These are phyloP conservation scores for Lydus trimaculatus DNA, from an alignment of 2,888 invertebrate species.

Conservation along the genomic window DNA sequence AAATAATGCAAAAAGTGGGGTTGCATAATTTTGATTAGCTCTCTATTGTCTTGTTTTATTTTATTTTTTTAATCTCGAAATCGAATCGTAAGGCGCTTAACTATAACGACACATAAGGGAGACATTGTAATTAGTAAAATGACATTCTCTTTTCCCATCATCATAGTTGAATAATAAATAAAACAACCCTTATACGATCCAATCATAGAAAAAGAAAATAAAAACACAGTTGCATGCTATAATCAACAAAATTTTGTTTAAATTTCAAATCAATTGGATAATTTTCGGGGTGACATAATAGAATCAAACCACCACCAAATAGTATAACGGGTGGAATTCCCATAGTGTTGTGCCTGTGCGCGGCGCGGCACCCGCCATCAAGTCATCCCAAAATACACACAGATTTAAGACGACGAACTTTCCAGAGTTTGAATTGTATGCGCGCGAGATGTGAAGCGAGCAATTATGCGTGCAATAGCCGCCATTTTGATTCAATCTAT, in stretches of 20 bases:
- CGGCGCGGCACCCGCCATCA: too few relatives aligned
- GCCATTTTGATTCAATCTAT: slow-evolving; percentile 67
- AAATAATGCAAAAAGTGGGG: background rate
- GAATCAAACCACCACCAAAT: background rate
- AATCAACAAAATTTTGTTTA: background rate
- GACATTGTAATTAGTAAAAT: slow-evolving; percentile 52
- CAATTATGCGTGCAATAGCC: slow-evolving; percentile 59
- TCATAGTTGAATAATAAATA: slow-evolving; percentile 26
- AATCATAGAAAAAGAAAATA: slow-evolving; percentile 44
- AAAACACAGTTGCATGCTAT: slow-evolving; percentile 29
- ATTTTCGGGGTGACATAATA: background rate
- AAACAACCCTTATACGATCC: slow-evolving; percentile 40
- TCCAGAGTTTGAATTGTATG: slow-evolving; percentile 46
- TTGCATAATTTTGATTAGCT: slow-evolving; percentile 7
- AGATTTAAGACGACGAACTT: slow-evolving; percentile 53
- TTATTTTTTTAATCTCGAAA: slow-evolving; percentile 46
- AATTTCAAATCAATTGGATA: too few relatives aligned
- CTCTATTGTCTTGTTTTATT: slow-evolving; percentile 11
- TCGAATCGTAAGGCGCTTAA: slow-evolving; percentile 47
- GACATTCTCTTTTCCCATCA: slow-evolving; percentile 44
- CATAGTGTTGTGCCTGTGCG: too few relatives aligned
- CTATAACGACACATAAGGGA: slow-evolving; percentile 50
- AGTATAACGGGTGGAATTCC: background rate
- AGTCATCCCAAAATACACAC: slow-evolving; percentile 40
- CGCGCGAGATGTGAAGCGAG: slow-evolving; percentile 48